These are phyloP conservation scores for Aurelia sp. DNA, from an alignment of 30 jellyfish, hydroid and myxozoan species.

Conservation along the genomic window DNA sequence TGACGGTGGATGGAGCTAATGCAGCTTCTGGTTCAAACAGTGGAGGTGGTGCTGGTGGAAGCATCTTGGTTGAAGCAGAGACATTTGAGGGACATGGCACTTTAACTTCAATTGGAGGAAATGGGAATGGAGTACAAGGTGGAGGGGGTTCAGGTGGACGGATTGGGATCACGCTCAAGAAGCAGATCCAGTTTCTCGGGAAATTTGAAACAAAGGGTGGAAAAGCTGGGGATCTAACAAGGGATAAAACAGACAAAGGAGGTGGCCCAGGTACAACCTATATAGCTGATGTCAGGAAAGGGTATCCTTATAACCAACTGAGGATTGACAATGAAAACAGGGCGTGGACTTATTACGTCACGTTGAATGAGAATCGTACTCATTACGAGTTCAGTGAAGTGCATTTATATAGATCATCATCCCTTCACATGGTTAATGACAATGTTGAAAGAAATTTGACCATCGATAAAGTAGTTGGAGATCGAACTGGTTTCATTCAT, in stretches of 20 bases:
- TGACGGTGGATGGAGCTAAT: constrained; percentile 54
- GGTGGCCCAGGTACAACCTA: constrained; percentile 75
- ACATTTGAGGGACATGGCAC: constrained; percentile 71
- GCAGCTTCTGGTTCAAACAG: constrained; percentile 48
- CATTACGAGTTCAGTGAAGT: constrained; percentile 56
- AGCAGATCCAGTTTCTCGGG: constrained; percentile 44
- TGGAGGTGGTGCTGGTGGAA: constrained; percentile 84
- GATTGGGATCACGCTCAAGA: constrained; percentile 42
- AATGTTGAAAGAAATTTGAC: constrained; percentile 45
- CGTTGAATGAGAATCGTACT: constrained; percentile 41
- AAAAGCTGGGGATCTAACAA: constrained; percentile 53
- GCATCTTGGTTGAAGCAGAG: constrained; percentile 62
- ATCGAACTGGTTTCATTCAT: constrained; percentile 63
- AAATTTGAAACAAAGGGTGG: constrained; percentile 58
- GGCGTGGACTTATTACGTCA: constrained; percentile 58
- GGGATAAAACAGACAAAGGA: constrained; percentile 67
- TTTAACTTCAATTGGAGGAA: constrained; percentile 56
- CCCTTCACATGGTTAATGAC: constrained; percentile 37
- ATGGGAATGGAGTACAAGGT: constrained; percentile 56
- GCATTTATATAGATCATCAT: constrained; percentile 52
- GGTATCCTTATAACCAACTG: constrained; percentile 50
- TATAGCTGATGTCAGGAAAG: constrained; percentile 60
- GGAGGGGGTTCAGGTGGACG: constrained; percentile 82
- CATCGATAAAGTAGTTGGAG: constrained; percentile 50
- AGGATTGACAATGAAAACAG: constrained; percentile 54